Conservation (phyloP, 2,797 vertebrate genomes). For the Pseudocheirus occidentalis region DNA sequence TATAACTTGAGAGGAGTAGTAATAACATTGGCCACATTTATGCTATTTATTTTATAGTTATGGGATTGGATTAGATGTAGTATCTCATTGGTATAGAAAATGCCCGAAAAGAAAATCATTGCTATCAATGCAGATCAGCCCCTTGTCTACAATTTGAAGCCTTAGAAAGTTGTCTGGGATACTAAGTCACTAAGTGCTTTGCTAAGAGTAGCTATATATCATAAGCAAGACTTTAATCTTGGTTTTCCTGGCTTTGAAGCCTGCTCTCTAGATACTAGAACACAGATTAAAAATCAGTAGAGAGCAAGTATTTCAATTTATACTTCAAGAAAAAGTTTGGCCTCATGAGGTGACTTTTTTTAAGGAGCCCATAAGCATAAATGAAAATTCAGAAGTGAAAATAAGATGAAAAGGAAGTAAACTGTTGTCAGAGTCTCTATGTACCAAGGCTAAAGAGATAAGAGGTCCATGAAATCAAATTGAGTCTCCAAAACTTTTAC, state of each 20-base stretch:
- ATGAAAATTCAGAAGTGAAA: conserved; percentile 9
- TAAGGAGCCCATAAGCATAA: background rate
- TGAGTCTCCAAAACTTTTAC: background rate
- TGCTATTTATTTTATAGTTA: background rate
- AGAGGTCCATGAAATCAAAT: background rate
- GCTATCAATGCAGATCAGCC: background rate
- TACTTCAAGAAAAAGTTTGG: background rate
- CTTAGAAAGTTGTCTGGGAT: background rate
- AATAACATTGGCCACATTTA: background rate
- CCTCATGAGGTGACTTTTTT: background rate
- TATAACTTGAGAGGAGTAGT: background rate
- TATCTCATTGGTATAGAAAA: background rate
- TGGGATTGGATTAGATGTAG: background rate
- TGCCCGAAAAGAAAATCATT: background rate
- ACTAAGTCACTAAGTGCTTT: background rate
- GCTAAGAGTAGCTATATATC: background rate
- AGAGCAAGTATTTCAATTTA: background rate
- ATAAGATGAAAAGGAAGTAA: background rate
- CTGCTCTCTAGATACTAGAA: background rate
- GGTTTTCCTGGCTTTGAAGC: background rate
- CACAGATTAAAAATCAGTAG: background rate
- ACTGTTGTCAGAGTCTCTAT: background rate
- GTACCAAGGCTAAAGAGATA: background rate
- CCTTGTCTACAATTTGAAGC: background rate
- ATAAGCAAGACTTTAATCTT: background rate